Evolutionary conservation across 2,797 vertebrate species (phyloP), one percentile per base, ranked within the genome.

Genomic region (Urophycis tenuis): DNA sequence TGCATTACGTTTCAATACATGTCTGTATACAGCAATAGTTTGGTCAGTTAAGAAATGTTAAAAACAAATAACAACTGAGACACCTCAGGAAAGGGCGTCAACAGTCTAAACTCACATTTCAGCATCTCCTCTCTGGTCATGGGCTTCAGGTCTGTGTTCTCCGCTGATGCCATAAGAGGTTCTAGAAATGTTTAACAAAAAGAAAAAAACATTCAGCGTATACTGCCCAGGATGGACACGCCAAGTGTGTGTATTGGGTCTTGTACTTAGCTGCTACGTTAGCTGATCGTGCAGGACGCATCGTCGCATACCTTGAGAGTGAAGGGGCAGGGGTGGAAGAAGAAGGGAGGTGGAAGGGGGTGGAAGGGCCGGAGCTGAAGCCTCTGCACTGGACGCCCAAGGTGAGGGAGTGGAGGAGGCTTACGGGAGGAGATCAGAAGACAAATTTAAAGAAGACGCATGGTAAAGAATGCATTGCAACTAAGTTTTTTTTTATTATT

Each of bases 71-170:
- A 14, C 15, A 1, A 19, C 4, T 53, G 5, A 53, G 19, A 53
- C 19, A 53, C 49, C 19, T 22, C 19, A 53, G 49, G 22, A 53
- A 53, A 53, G 5, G 19, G 15, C 0, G 30, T 34, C 10, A 17
- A 35, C 22, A 22, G 32, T 22, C 19, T 8, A 36, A 35, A 87
- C 91, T 93, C 80, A 94, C 94, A 93, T 88, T 94, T 94, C 5
- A 93, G 74, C 85, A 94, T 71, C 77, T 93, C 93, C 0, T 83
- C 90, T 85, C 93, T 91, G 4, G 87, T 91, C 85, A 91, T 11
- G 25, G 89, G 75, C 92, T 91, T 35, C 1, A 67, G 60, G 25
- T 91, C 89, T 53, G 82, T 82, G 74, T 85, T 88, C n/a, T 80
- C 82, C 5, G 25, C 15, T 34, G 82, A 72, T 53, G 81, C 73